phyloP scores from a whole-genome alignment of 2,113 vertebrate genomes.

The Epinephelus lanceolatus region DNA sequence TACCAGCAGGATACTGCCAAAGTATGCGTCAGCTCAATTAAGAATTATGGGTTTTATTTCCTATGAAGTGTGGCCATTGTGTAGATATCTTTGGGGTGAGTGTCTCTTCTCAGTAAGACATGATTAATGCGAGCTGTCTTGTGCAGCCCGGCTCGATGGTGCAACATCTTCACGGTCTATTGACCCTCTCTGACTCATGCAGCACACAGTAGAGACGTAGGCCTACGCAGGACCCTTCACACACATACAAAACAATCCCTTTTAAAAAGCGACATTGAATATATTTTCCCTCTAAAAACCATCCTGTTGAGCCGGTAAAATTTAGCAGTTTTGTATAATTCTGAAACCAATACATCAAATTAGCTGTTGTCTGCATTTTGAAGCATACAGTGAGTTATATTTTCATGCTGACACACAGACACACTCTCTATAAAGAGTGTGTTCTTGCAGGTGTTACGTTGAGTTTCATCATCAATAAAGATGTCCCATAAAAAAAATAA shows the following conservation, averaged over 20 bases:
- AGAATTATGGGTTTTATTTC: slow-evolving; percentile 52
- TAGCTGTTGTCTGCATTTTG: not conserved
- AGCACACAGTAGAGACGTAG: slow-evolving; percentile 38
- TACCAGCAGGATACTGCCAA: slow-evolving; percentile 14
- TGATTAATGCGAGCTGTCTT: slow-evolving; percentile 78
- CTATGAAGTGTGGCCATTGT: slow-evolving; percentile 25
- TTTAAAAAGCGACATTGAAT: not conserved
- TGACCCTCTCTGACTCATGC: slow-evolving; percentile 79
- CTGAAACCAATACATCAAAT: not conserved
- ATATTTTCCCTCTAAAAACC: not conserved
- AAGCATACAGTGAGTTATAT: not conserved
- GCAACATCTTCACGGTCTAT: slow-evolving; percentile 75
- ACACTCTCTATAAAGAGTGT: slow-evolving; percentile 6
- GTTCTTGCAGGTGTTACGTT: slow-evolving; percentile 10
- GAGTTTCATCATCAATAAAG: slow-evolving; percentile 45
- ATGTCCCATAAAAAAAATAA: slow-evolving; percentile 48
- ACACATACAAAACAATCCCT: not conserved
- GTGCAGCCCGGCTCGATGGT: slow-evolving; percentile 57
- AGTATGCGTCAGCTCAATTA: not conserved
- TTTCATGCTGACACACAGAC: not conserved
- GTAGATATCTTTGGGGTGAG: slow-evolving; percentile 34
- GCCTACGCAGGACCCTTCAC: not conserved
- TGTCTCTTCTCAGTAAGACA: slow-evolving; percentile 58
- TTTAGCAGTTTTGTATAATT: not conserved
- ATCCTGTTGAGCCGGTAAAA: not conserved